Evolutionary conservation across 2,888 invertebrate species (phyloP).

Genomic region (Ennomos erosarius): DNA sequence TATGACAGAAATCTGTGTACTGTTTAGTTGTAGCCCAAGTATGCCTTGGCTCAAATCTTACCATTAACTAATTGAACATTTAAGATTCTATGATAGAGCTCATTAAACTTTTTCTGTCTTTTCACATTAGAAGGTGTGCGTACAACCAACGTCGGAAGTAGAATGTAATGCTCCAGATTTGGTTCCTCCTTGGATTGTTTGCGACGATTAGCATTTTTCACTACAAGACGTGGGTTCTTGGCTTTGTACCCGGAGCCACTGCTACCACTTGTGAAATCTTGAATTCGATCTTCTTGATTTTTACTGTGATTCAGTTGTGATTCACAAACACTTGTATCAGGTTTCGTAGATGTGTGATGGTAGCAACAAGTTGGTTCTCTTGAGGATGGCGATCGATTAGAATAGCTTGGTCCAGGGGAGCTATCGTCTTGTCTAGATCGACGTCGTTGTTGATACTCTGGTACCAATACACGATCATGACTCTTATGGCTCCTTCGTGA

Average conservation of each 20-base stretch:
- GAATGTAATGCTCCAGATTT: conserved; percentile 73
- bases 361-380: conserved; percentile 70
- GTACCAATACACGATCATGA: conserved; percentile 55
- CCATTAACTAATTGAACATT: conserved; percentile 66
- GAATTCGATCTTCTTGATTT: conserved; percentile 28
- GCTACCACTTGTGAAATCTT: conserved; percentile 58
- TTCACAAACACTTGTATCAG: conserved; percentile 38
- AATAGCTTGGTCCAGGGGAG: conserved; percentile 70
- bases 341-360: conserved; percentile 58
- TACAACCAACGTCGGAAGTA: conserved; percentile 74
- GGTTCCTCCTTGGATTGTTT: conserved; percentile 63
- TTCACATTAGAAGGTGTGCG: conserved; percentile 76
- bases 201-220: conserved; percentile 63
- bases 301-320: conserved; percentile 26
- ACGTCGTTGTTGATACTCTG: conserved; percentile 50
- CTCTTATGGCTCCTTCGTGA: conserved; percentile 58
- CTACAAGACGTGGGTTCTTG: conserved; percentile 63
- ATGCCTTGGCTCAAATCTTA: conserved; percentile 31
- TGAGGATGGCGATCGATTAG: conserved; percentile 48
- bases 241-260: conserved; percentile 53
- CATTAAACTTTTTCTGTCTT: conserved; percentile 77
- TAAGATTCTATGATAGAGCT: conserved; percentile 74
- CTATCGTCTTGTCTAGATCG: conserved; percentile 57
- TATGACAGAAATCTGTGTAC: too few species aligned
- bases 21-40: too few species aligned